A percentile compares a stretch with the other conserved stretches of the same genome.
These are phyloP conservation scores for Lacanobia oleracea DNA, from an alignment of 2,888 invertebrate genomes.

Conservation along the genomic window DNA sequence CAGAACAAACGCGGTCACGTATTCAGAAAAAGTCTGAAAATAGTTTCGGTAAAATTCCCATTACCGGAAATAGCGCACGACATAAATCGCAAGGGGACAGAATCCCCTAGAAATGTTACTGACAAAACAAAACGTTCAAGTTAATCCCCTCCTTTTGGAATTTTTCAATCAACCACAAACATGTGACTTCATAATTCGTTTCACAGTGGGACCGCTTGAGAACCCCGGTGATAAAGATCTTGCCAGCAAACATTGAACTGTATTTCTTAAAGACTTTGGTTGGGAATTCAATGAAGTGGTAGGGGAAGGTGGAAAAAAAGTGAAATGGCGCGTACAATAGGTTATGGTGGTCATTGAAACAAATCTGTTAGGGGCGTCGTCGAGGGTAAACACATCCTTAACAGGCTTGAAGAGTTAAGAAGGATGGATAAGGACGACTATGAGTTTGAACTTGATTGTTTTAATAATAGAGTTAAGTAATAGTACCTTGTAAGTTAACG, in stretches of 20 bases:
- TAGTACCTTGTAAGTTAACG: no score
- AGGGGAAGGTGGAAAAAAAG: constrained; percentile 72
- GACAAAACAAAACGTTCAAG: constrained; percentile 77
- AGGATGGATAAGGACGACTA: constrained; percentile 52
- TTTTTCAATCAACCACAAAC: constrained; percentile 87
- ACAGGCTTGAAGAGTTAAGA: constrained; percentile 67
- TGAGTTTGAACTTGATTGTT: constrained; percentile 8
- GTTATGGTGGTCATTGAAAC: constrained; percentile 79
- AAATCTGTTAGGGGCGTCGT: constrained; percentile 80
- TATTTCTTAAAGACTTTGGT: constrained; percentile 44
- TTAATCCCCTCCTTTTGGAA: constrained; percentile 82
- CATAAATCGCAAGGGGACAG: constrained; percentile 76
- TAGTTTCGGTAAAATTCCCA: constrained; percentile 60
- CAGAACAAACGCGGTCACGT: constrained; percentile 34
- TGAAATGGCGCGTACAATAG: constrained; percentile 85
- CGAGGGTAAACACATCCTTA: constrained; percentile 76
- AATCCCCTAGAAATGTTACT: constrained; percentile 80
- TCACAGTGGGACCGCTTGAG: constrained; percentile 76
- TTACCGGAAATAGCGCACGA: constrained; percentile 73
- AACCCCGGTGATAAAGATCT: constrained; percentile 79
- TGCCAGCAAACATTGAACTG: constrained; percentile 59
- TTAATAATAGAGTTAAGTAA: not conserved
- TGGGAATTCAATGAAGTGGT: constrained; percentile 39
- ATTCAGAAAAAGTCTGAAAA: constrained; percentile 52
- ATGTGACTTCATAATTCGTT: constrained; percentile 84